Percentiles rank a stretch among this genome's conserved stretches.
These are phyloP conservation scores for Linnaemya tessellans DNA, from an alignment of 2,888 invertebrate species.

Conservation along the genomic window DNA sequence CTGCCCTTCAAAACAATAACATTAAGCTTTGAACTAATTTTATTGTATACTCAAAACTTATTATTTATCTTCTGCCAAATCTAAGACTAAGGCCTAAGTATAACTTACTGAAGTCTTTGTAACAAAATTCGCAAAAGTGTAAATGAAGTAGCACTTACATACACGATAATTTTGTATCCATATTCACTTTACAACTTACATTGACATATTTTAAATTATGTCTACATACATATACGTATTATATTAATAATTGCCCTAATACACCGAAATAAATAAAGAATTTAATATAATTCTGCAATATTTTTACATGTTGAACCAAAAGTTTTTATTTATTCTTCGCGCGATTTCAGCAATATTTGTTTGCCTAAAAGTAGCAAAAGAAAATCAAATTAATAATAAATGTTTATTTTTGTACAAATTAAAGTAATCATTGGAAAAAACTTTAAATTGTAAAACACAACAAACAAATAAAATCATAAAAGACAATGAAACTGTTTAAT, in stretches of 20 bases:
- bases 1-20: too few relatives aligned
- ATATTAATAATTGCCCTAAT: background rate
- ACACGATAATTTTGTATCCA: too few relatives aligned
- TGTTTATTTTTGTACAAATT: slow-evolving; percentile 61
- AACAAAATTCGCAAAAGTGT: too few relatives aligned
- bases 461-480: slow-evolving; percentile 41
- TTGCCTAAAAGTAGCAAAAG: slow-evolving; percentile 5
- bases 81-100: too few relatives aligned
- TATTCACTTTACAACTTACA: too few relatives aligned
- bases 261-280: slow-evolving; percentile 9
- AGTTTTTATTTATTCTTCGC: slow-evolving; percentile 49
- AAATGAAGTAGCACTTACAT: too few relatives aligned
- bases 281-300: slow-evolving; percentile 9
- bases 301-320: background rate
- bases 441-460: background rate
- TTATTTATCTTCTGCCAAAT: too few relatives aligned
- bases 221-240: background rate
- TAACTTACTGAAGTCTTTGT: too few relatives aligned
- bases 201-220: background rate
- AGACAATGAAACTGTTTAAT: slow-evolving; percentile 68
- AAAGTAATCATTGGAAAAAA: slow-evolving; percentile 34
- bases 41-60: too few relatives aligned
- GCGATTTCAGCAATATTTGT: slow-evolving; percentile 26
- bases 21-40: too few relatives aligned
- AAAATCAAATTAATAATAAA: slow-evolving; percentile 13